Evolutionary conservation across 1,140 invertebrate genomes (phyloP).

Genomic region (Eumeta japonica): DNA sequence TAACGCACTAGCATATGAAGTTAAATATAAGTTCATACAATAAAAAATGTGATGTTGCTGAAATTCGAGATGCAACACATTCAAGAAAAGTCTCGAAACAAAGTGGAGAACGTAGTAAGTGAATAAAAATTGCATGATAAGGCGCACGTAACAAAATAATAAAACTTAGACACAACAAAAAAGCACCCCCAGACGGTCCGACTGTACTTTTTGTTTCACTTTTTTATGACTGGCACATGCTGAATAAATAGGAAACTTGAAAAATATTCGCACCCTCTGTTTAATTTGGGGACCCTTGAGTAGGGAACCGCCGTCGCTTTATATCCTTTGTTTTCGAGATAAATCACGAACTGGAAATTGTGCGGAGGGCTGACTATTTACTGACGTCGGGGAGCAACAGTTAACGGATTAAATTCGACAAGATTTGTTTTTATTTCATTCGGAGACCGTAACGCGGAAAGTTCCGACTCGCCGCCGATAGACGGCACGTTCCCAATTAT

Average conservation of each 20-base stretch:
- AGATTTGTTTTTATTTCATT: not conserved
- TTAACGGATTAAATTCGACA: not conserved
- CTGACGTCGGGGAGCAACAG: slow-evolving; percentile 3
- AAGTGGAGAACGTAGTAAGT: too few relatives aligned
- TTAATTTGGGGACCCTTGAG: slow-evolving; percentile 2
- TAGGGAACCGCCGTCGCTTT: slow-evolving; percentile 11
- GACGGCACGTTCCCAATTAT: not conserved
- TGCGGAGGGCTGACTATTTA: slow-evolving; percentile 17
- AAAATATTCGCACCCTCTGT: not conserved
- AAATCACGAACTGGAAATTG: slow-evolving; percentile 31
- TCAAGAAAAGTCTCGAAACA: too few relatives aligned
- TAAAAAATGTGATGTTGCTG: too few relatives aligned
- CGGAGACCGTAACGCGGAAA: not conserved
- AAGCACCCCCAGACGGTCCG: too few relatives aligned
- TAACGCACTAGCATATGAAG: too few relatives aligned
- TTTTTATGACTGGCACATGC: too few relatives aligned
- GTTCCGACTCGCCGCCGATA: not conserved
- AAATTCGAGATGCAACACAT: too few relatives aligned
- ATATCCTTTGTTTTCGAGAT: slow-evolving; percentile 35
- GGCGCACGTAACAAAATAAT: too few relatives aligned
- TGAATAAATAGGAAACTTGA: not conserved
- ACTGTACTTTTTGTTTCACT: too few relatives aligned
- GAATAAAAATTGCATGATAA: too few relatives aligned
- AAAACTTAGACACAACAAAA: too few relatives aligned
- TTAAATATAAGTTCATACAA: too few relatives aligned